A percentile compares a stretch with the other conserved stretches of the same genome.
Conservation (phyloP, 2,888 invertebrate genomes). For the Mylabris sibirica region DNA sequence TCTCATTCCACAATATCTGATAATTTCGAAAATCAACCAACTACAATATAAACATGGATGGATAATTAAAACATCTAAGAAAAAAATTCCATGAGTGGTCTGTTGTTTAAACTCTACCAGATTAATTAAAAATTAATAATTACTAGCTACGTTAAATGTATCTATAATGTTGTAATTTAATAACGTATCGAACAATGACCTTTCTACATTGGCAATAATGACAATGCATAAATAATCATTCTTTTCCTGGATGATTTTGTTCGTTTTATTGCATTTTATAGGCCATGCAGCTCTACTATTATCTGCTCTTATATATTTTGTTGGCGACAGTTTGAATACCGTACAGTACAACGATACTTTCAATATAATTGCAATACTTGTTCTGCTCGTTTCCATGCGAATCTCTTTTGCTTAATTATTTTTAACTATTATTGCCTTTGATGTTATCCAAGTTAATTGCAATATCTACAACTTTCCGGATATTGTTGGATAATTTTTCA, state of each 20-base stretch:
- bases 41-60: not conserved
- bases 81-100: not conserved
- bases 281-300: not conserved
- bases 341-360: not conserved
- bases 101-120: not conserved
- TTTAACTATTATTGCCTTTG: conserved; percentile 16
- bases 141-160: too few species aligned
- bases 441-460: conserved; percentile 16
- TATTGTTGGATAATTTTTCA: not conserved
- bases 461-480: not conserved
- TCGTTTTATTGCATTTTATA: conserved; percentile 24
- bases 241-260: conserved; percentile 16
- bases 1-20: not conserved
- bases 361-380: conserved; percentile 19
- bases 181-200: conserved; percentile 19
- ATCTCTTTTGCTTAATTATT: conserved; percentile 19
- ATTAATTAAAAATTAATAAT: not conserved
- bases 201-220: conserved; percentile 18
- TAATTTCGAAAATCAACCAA: not conserved
- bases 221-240: conserved; percentile 24
- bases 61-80: not conserved
- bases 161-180: conserved; percentile 19
- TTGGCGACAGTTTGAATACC: conserved; percentile 15
- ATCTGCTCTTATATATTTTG: not conserved
- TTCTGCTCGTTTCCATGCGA: conserved; percentile 6